Conservation (phyloP, 2,888 invertebrate genomes). For the Lottia scabra region DNA sequence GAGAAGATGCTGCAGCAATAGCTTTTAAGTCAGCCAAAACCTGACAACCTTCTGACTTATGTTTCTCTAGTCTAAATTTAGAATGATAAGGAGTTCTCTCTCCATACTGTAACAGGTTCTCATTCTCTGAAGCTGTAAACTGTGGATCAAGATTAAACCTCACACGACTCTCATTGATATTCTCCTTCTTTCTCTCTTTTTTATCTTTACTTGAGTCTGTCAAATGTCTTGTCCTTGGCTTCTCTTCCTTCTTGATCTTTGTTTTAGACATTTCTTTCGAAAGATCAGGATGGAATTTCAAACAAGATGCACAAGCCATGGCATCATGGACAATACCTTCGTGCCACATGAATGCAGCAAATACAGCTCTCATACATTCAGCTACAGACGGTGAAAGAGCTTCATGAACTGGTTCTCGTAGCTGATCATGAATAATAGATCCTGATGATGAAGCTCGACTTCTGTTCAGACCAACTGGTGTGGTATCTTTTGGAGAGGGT, state of each 20-base stretch:
- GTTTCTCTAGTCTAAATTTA: constrained; percentile 34
- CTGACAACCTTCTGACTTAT: constrained; percentile 49
- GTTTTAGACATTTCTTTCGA: constrained; percentile 63
- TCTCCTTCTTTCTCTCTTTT: constrained; percentile 46
- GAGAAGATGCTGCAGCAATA: background rate
- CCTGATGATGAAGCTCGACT: constrained; percentile 47
- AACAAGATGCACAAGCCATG: constrained; percentile 96
- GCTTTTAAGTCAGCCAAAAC: constrained; percentile 32
- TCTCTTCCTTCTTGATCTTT: constrained; percentile 44
- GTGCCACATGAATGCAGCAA: constrained; percentile 97
- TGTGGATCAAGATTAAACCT: constrained; percentile 56
- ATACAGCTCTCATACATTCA: constrained; percentile 91
- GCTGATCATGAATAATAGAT: constrained; percentile 44
- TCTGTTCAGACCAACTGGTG: constrained; percentile 47
- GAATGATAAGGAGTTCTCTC: constrained; percentile 6
- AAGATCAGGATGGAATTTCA: constrained; percentile 80
- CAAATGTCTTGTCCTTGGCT: constrained; percentile 50
- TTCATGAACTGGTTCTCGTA: constrained; percentile 75
- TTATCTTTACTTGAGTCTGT: constrained; percentile 56
- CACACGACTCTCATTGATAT: constrained; percentile 58
- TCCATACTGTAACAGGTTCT: background rate
- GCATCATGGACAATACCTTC: constrained; percentile 97
- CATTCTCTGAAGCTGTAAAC: constrained; percentile 13
- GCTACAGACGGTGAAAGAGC: constrained; percentile 93
- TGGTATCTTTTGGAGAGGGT: constrained; percentile 60